A percentile compares a stretch with the other conserved stretches of the same genome.
phyloP scores from a whole-genome alignment of 2,888 invertebrate genomes.

The Hermaeophaga mercurialis region DNA sequence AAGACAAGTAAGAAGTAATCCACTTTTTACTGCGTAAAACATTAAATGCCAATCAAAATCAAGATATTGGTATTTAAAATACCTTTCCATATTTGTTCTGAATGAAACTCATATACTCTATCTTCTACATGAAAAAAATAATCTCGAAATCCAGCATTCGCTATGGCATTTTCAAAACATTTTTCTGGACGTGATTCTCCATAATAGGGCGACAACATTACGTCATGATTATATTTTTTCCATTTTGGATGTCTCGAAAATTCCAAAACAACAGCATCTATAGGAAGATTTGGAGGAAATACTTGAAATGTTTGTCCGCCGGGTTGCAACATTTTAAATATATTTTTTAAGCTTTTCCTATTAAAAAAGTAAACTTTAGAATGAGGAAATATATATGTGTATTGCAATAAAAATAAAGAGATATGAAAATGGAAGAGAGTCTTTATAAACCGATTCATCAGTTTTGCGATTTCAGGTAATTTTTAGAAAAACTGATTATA shows the following conservation, averaged over 20 bases:
- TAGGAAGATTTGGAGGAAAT: background rate
- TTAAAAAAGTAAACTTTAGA: conserved; percentile 1
- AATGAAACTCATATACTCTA: too few relatives aligned
- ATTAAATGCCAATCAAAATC: too few relatives aligned
- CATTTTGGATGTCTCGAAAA: conserved; percentile 7
- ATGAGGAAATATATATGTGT: too few relatives aligned
- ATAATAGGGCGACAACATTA: background rate
- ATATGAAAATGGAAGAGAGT: too few relatives aligned
- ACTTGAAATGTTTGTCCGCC: conserved; percentile 6
- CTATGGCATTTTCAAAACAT: background rate
- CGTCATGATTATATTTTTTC: conserved; percentile 8
- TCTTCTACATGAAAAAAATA: background rate
- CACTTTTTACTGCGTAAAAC: too few relatives aligned
- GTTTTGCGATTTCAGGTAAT: too few relatives aligned
- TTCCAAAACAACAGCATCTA: background rate
- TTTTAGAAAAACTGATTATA: too few relatives aligned
- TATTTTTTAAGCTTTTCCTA: conserved; percentile 1
- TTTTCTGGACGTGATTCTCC: background rate
- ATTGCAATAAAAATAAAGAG: too few relatives aligned
- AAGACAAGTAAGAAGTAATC: too few relatives aligned
- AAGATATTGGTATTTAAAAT: too few relatives aligned
- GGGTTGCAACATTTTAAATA: conserved; percentile 9
- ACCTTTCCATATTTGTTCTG: too few relatives aligned
- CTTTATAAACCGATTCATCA: too few relatives aligned
- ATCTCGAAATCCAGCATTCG: conserved; percentile 1